Evolutionary conservation across 2,888 invertebrate species (phyloP), one percentile per base, ranked within the genome.

Genomic region (Macrophya alboannulata): DNA sequence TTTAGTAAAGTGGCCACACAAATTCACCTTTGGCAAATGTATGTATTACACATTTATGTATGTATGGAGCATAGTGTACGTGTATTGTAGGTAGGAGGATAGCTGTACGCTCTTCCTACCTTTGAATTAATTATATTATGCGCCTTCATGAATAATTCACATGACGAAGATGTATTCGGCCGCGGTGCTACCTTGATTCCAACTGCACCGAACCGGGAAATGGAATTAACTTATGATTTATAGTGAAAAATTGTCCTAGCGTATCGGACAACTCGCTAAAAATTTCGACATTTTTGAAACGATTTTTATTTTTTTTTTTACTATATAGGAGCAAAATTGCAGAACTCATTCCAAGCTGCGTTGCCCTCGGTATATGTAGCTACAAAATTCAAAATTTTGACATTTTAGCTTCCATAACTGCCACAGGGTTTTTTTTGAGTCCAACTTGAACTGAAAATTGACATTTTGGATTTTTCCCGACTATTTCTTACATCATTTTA

Each of bases 101-200:
- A 87, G 87, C 86, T 86, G 86, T 77, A 77, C 48, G 51, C 55
- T 51, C 51, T 55, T 77, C 37, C 87, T 89, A 88, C 88, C 87
- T 87, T 90, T 89, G 90, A 89, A 90, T 90, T 89, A 90, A 90
- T 90, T 90, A 90, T 90, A 89, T 87, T 87, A 89, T 89, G 87
- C 87, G 84, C 77, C 87, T 87, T 68, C 86, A 90, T 90, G 90
- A 90, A 90, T 90, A 88, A 90, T 90, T 90, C 89, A 90, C 83
- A 62, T 10, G 62, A 82, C 43, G 77, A 77, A 77, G 77, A 77
- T 37, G 55, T 55, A 51, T 51, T 51, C 77, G 55, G n/a, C 51
- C 55, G 4, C n/a, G 43, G 74, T 48, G 43, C 25, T 48, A 45
- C 48, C 74, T 48, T 45, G 40, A 74, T 74, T 74, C 43, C 43